A percentile compares a stretch with the other conserved stretches of the same genome.
Evolutionary conservation across 2,797 vertebrate species (phyloP).

Genomic region (Epinephelus awoara): DNA sequence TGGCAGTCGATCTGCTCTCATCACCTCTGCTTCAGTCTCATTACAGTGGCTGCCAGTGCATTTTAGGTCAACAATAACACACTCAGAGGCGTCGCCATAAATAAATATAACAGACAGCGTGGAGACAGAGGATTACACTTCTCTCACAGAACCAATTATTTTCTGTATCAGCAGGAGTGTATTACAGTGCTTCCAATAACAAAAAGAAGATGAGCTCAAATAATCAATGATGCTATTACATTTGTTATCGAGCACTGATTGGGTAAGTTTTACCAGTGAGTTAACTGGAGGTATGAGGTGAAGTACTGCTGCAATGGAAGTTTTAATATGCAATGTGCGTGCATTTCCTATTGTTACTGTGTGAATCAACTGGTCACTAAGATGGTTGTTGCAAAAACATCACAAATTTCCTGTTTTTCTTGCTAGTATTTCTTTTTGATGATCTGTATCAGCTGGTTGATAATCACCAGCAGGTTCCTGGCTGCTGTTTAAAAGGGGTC

Average conservation of each 20-base stretch:
- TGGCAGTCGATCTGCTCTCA: not conserved
- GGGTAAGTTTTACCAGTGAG: not conserved
- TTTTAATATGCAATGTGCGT: not conserved
- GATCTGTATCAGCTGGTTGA: too few species aligned
- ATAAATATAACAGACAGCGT: not conserved
- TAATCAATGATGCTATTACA: too few species aligned
- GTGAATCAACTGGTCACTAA: too few species aligned
- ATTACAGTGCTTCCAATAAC: not conserved
- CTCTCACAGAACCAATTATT: not conserved
- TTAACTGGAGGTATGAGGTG: not conserved
- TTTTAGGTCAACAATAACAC: not conserved
- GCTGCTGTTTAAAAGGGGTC: too few species aligned
- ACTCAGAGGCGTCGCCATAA: not conserved
- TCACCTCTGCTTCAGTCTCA: constrained; percentile 1
- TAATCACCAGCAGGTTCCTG: too few species aligned
- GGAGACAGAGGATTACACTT: not conserved
- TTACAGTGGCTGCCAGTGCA: not conserved
- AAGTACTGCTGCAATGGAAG: not conserved
- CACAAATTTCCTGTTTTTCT: too few species aligned
- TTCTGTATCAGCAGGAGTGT: not conserved
- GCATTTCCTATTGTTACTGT: too few species aligned
- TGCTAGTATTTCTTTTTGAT: too few species aligned
- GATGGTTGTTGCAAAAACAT: too few species aligned
- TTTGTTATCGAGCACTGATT: not conserved
- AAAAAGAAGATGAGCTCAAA: not conserved